Evolutionary conservation across 2,888 invertebrate genomes (phyloP).

Genomic region (Amiota mariae): DNA sequence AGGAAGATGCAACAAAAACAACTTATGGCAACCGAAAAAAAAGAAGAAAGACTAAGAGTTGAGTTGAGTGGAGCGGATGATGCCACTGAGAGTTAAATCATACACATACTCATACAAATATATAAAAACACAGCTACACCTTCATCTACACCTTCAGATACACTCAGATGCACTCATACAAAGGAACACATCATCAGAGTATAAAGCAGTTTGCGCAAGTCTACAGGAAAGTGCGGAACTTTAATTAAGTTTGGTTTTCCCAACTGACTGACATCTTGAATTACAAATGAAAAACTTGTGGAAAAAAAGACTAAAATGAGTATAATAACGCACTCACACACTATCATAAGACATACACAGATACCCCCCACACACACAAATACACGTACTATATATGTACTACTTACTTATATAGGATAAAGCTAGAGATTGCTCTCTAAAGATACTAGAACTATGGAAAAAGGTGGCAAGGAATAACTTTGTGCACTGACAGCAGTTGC

Average conservation of each 20-base stretch:
- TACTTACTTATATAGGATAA: constrained; percentile 10
- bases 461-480: constrained; percentile 13
- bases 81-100: not conserved
- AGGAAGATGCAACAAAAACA: constrained; percentile 51
- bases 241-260: constrained; percentile 70
- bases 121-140: too few species aligned
- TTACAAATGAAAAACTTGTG: constrained; percentile 69
- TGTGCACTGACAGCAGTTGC: constrained; percentile 38
- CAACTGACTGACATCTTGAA: constrained; percentile 71
- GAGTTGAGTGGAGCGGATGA: constrained; percentile 38
- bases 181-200: constrained; percentile 33
- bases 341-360: not conserved
- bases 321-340: constrained; percentile 22
- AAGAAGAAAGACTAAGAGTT: constrained; percentile 24
- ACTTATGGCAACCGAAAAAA: constrained; percentile 38
- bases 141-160: too few species aligned
- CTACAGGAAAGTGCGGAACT: constrained; percentile 64
- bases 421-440: constrained; percentile 5
- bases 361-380: constrained; percentile 21
- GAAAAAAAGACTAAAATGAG: constrained; percentile 20
- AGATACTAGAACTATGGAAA: not conserved
- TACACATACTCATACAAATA: too few species aligned
- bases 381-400: not conserved
- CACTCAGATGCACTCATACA: constrained; percentile 46
- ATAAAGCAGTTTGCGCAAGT: constrained; percentile 28